These are phyloP conservation scores for Mionectes macconnelli DNA, from an alignment of 2,113 vertebrate species.

Conservation along the genomic window DNA sequence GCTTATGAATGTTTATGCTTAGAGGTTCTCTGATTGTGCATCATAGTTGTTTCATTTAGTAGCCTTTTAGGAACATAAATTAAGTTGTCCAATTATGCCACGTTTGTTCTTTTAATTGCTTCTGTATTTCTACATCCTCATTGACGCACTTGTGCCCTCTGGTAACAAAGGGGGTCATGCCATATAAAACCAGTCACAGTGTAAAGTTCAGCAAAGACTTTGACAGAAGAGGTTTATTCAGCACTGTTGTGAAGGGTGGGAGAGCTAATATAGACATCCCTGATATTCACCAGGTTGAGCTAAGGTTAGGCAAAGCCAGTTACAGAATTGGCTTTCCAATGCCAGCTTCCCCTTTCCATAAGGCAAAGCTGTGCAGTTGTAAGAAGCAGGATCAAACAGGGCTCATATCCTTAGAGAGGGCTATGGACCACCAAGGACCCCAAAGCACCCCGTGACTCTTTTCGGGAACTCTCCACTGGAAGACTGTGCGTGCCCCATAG, in stretches of 20 bases:
- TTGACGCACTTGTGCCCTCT: neutral
- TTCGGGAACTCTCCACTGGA: neutral
- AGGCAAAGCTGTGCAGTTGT: neutral
- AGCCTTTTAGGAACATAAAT: slow-evolving; percentile 48
- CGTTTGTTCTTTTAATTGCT: slow-evolving; percentile 63
- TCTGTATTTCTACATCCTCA: slow-evolving; percentile 17
- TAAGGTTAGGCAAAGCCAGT: neutral
- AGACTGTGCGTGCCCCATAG: neutral
- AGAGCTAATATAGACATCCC: neutral
- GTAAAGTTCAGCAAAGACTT: neutral
- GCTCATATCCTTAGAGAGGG: neutral
- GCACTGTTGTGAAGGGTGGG: neutral
- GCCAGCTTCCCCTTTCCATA: neutral
- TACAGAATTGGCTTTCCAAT: neutral
- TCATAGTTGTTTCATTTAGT: neutral
- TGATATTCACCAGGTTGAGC: neutral
- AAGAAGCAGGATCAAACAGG: neutral
- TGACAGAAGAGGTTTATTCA: neutral
- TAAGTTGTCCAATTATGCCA: slow-evolving; percentile 30
- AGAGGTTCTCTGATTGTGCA: neutral
- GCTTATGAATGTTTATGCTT: neutral
- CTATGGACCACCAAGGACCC: neutral
- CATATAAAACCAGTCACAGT: neutral
- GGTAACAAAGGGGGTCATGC: neutral
- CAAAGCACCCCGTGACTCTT: neutral